Evolutionary conservation across 2,113 vertebrate genomes (phyloP), one percentile per base, ranked within the genome.

Genomic region (Platysteira castanea): DNA sequence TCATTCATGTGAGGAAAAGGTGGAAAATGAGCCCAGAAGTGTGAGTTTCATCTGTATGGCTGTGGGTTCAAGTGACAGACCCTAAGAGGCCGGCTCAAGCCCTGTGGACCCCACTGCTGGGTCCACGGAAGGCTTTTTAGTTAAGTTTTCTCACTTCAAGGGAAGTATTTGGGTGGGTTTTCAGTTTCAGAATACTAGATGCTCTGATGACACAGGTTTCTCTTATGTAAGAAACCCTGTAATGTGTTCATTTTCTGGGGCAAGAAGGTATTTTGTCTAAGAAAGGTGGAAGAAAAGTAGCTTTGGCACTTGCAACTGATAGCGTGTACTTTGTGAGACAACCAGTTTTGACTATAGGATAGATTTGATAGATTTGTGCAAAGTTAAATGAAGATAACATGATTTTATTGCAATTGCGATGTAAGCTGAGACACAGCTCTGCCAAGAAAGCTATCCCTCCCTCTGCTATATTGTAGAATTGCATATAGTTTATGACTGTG

Each of bases 41-140:
- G 1, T 31, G 35, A 2, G 13, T 35, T 84, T 87, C 1, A 3
- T 39, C 27, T 80, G 1, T 2, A 1, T 12, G 54, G 35, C 41
- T 35, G 28, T 68, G 23, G 17, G 27, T 46, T 80, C 31, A 15
- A 28, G 67, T n/a, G 71, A 12, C 9, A 46, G 52, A 73, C 5
- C 3, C 11, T 11, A 41, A 60, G 41, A 42, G 3, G 2, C 20
- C 33, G 11, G 41, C 44, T 39, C 17, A 9, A 41, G 42, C 31
- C 24, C 41, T 18, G 33, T 1, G 1, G n/a, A 7, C 9, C 1
- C 15, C 27, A 11, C 35, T 80, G 31, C 57, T 69, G 57, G 5
- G 26, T 76, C 31, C 8, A 5, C 4, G 1, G 8, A 24, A 41
- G 52, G 46, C 19, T 64, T 63, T 71, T 76, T 33, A 17, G 9